Base-by-base conservation (phyloP, 2,888 invertebrate genomes). In the Amblyjoppa proteus region DNA sequence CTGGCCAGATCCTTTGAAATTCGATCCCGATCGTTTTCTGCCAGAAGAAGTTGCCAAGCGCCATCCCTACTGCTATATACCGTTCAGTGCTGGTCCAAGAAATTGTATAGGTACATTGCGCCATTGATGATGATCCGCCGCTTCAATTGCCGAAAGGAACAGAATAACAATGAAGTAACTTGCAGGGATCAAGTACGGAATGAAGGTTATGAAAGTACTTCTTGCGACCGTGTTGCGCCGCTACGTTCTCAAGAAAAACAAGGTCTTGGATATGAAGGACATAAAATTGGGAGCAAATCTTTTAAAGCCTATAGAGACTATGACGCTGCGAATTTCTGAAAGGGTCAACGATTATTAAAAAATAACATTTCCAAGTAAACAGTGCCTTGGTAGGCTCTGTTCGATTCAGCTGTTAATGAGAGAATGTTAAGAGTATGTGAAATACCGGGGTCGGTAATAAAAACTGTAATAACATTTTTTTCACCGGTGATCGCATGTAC, bases 171-270 rank as follows among this genome's bases (percentile, higher is more conserved):
- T 28, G 11, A 61, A 0, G 20, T 3, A 38, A 53, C 77, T 90
- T 90, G 41, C 86, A 94, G 94, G 94, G 16, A 87, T 91, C 20
- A 93, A 93, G 85, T 95, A 94, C 85, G 94, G 94, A 0, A 94
- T 94, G 93, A 94, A 94, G 93, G 92, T 93, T 3, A 93, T 94
- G 93, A 95, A 95, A 87, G 92, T 92, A 0, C 91, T 94, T 0
- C 6, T 94, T 1, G 92, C 94, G 0, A 93, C 92, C 0, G 83
- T 94, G 3, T 68, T 95, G 0, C 91, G 94, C 6, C 91, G 90
- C 74, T 94, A 93, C 87, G 88, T 88, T 13, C 25, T 91, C 0
- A 90, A 88, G 41, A 89, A 89, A 56, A 89, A 91, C 53, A 80
- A 88, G 6, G 20, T 76, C 0, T 28, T 87, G 7, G 34, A 78